Evolutionary conservation across 2,888 invertebrate species (phyloP).

Genomic region (Synergus itoensis): DNA sequence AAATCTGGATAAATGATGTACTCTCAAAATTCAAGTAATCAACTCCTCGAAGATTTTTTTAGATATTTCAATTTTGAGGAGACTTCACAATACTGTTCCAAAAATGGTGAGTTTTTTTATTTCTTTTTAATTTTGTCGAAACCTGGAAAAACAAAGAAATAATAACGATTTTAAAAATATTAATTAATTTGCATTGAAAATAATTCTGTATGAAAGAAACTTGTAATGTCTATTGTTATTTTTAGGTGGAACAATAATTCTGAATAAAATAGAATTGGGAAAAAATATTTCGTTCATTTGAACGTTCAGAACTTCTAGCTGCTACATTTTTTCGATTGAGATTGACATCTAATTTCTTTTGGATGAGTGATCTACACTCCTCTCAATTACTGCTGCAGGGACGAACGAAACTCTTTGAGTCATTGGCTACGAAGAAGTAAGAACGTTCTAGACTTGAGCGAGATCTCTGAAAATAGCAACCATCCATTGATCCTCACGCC

Average conservation of each 20-base stretch:
- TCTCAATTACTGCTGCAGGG: constrained; percentile 45
- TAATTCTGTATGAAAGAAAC: no score
- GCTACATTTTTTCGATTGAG: not conserved
- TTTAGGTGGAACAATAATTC: no score
- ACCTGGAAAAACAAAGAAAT: no score
- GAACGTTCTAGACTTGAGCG: constrained; percentile 58
- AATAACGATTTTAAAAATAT: no score
- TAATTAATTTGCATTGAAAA: no score
- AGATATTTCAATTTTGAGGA: not conserved
- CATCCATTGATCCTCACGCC: constrained; percentile 69
- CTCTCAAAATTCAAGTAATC: no score
- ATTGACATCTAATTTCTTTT: constrained; percentile 40
- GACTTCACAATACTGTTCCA: not conserved
- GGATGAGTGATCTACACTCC: constrained; percentile 47
- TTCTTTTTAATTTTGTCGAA: not conserved
- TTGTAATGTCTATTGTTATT: no score
- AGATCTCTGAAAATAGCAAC: constrained; percentile 71
- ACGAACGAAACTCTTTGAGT: constrained; percentile 45
- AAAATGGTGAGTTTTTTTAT: not conserved
- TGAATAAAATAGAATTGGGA: no score
- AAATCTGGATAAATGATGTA: no score
- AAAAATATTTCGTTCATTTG: no score
- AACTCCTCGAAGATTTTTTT: not conserved
- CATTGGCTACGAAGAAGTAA: constrained; percentile 52
- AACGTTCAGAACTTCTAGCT: no score